Base-by-base conservation (phyloP, 1,140 invertebrate genomes). In the Plodia interpunctella region DNA sequence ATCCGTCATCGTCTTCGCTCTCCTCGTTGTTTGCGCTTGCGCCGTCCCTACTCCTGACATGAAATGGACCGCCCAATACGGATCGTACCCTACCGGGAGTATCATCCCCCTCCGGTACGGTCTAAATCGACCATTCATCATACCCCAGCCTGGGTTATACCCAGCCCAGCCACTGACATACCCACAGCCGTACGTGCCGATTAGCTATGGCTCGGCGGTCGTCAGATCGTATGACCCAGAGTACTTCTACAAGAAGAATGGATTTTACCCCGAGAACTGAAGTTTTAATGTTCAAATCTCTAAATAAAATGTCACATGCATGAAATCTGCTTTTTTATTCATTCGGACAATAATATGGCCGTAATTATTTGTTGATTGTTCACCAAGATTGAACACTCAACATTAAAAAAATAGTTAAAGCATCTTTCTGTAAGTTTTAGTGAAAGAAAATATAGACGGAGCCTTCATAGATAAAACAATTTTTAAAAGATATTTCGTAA, bases 61-160 rank as follows among this genome's bases (percentile, higher is more conserved):
- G 30, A 53, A 64, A 11, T 59, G 57, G 62, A 28, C 10, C 13
- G 62, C 62, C 6, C 25, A 38, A n/a, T 64, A 64, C 28, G 62
- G 62, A 0, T 25, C 30, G 1, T 56, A 38, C 50, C 51, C 51
- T 10, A 5, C 17, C 2, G 51, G n/a, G 19, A 21, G 10, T n/a
- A 15, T 44, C 15, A 15, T 44, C 0, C 38, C 38, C n/a, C 38
- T 44, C 38, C 38, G 38, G 13, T 35, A 5, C 9, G 32, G 32
- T 1, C 1, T 44, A 2, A 44, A 44, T n/a, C 3, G 38, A 15
- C 38, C 38, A 13, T 4, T 44, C 38, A 44, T 44, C 13, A 2
- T 44, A 15, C 13, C 38, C 38, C 9, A 44, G 38, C 38, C 38
- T 10, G 38, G 38, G n/a, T 44, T 15, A n/a, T n/a, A n/a, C n/a